Conservation (phyloP, 2,797 vertebrate species). For the Crenuchus spilurus region DNA sequence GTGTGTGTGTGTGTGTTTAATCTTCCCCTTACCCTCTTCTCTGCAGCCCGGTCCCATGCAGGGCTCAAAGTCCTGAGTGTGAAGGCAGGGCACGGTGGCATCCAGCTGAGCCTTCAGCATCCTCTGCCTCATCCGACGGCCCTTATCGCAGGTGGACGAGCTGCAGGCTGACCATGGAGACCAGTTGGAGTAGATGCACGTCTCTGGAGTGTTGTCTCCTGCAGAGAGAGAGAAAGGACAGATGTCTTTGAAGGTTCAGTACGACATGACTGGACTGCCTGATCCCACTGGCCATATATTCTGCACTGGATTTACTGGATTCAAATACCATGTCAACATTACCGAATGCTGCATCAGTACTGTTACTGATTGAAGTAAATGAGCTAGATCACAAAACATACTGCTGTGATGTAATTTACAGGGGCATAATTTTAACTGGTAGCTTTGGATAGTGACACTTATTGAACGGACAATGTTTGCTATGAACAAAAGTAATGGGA, state of each 20-base stretch:
- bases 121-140: slow-evolving; percentile 93
- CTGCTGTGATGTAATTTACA: too few relatives aligned
- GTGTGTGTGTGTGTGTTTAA: background rate
- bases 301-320: too few relatives aligned
- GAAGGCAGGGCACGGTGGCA: slow-evolving; percentile 88
- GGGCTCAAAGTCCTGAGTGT: slow-evolving; percentile 96
- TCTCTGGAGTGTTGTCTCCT: slow-evolving; percentile 91
- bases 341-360: too few relatives aligned
- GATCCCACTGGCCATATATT: background rate
- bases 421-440: too few relatives aligned
- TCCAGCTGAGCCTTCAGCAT: slow-evolving; percentile 97
- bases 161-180: slow-evolving; percentile 96
- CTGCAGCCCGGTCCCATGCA: slow-evolving; percentile 95
- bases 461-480: too few relatives aligned
- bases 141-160: slow-evolving; percentile 93
- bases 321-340: too few relatives aligned
- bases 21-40: slow-evolving; percentile 81
- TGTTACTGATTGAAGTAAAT: too few relatives aligned
- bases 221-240: slow-evolving; percentile 15
- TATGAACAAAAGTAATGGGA: too few relatives aligned
- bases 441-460: too few relatives aligned
- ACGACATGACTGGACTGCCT: background rate
- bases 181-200: slow-evolving; percentile 96
- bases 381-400: too few relatives aligned
- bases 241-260: background rate